Evolutionary conservation across 2,797 vertebrate species (phyloP), one percentile per base, ranked within the genome.

Genomic region (Enteromius viviparus): DNA sequence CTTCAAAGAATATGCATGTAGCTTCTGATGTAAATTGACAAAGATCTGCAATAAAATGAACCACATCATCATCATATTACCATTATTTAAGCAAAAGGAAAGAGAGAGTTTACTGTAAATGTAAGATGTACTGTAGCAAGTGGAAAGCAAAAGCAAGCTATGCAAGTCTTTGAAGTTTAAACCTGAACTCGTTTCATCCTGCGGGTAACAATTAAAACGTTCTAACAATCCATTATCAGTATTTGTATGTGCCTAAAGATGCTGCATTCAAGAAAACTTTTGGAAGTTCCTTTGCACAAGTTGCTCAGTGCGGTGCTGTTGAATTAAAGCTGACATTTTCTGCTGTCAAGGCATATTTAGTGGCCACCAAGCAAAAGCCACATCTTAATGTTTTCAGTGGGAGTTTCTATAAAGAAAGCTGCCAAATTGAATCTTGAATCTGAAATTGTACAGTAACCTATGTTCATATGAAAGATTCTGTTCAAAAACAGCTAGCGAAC

Each of bases 11-110:
- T 6, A 37, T n/a, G 4, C 19, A 60, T 8, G 10, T 58, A 42
- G 68, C 68, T 62, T 80, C 55, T 71, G 53, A 69, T n/a, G 34
- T 69, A 70, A 42, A 69, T 32, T 17, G 37, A 45, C 5, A 32
- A 47, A 47, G 42, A 34, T 29, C 7, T 1, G 49, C 49, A 78
- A 26, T 19, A 47, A 47, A 49, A n/a, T 10, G 3, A 64, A 23
- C 2, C 1, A 21, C 19, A 8, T 47, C 34, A 66, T 66, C 2
- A 8, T 37, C 10, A 37, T 71, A 29, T 62, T 62, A 29, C 60
- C 12, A 15, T 62, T 29, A 15, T 29, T 62, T 29, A 15, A 29
- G 23, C 26, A 64, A 64, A 15, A 64, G 26, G 6, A 32, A 1
- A 29, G 26, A 64, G 60, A 64, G 60, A 64, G 14, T 29, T 12